Base-by-base conservation (phyloP, 2,888 invertebrate species). In the Tiliacea citrago region DNA sequence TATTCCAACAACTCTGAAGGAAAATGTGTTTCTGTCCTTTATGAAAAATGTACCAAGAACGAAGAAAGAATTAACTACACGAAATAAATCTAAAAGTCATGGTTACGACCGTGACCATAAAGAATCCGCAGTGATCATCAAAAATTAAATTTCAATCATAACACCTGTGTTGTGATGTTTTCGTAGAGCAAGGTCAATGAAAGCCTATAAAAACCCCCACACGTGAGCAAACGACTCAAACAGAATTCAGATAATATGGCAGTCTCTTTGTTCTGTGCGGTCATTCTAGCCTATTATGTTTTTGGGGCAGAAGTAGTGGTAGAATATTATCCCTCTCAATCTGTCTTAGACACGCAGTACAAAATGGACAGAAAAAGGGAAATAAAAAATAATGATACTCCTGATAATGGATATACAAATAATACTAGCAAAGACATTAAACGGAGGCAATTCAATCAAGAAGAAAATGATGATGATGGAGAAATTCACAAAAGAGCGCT, bases 121-220 rank as follows among this genome's bases (percentile, higher is more conserved):
- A 74, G 75, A 88, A 85, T 85, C 88, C 83, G 87, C 87, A 88
- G 88, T 83, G 82, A 69, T 88, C 90, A 95, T 96, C 89, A 95
- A 96, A 93, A 91, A 96, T 95, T 90, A 90, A 94, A 92, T 92
- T 94, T 91, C 94, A 96, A 96, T 96, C 95, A 95, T 93, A 93
- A 87, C 96, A 96, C 96, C 95, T 96, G 96, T 83, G 85, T 73
- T 80, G 80, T 91, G 90, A 91, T 90, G 90, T 93, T 94, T 93
- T 86, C 76, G 85, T 77, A 83, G 81, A 83, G 81, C 92, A 94
- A 94, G 95, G 95, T 91, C 90, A 79, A 77, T 53, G 83, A 83
- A 86, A 82, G 47, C 70, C 42, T 93, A 94, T 94, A 95, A 93
- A 95, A 93, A 90, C 84, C 70, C 62, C 73, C 47, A 76, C 71